Base-by-base conservation (phyloP, 2,797 vertebrate genomes). In the Aplochiton taeniatus region DNA sequence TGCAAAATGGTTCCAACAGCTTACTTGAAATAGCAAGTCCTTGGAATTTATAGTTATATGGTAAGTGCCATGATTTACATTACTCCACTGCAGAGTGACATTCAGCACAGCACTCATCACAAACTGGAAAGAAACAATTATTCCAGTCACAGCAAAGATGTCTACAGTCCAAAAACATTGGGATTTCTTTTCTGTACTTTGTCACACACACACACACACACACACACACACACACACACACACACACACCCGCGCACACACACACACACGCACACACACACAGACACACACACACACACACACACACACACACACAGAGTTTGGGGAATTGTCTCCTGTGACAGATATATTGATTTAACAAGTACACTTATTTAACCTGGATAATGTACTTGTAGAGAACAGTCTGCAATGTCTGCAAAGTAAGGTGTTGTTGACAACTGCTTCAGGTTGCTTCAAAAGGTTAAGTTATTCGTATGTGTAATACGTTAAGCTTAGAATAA, bases 1-100 rank as follows among this genome's bases (percentile, higher is more conserved):
- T 52, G 58, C 58, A 65, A 47, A 61, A 54, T 83, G 74, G 74
- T 63, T 65, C 69, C 63, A 74, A 74, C 64, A 80, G 82, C 83
- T 86, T 82, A 86, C 76, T 79, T 78, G 81, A 81, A 84, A 89
- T 83, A 83, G 65, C 55, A 66, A 72, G 59, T 80, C 63, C 73
- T 76, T 67, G 45, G 65, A 57, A 71, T 70, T 68, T 71, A 78
- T 81, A 87, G 89, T 91, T 91, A 90, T 90, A 90, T 87, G 83
- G 90, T 90, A 90, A 91, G 88, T 83, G 71, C 14, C 41, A 67
- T 72, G 68, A 82, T 82, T 70, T 61, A 74, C 63, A 65, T 84
- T 78, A 83, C 85, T 76, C 83, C 61, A 72, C 44, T 69, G 59
- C 4, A 68, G 76, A 84, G 83, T 84, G 84, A 82, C 55, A 66